A percentile compares a stretch with the other conserved stretches of the same genome.
These are phyloP conservation scores for Samia ricini DNA, from an alignment of 1,140 invertebrate genomes.

Conservation along the genomic window DNA sequence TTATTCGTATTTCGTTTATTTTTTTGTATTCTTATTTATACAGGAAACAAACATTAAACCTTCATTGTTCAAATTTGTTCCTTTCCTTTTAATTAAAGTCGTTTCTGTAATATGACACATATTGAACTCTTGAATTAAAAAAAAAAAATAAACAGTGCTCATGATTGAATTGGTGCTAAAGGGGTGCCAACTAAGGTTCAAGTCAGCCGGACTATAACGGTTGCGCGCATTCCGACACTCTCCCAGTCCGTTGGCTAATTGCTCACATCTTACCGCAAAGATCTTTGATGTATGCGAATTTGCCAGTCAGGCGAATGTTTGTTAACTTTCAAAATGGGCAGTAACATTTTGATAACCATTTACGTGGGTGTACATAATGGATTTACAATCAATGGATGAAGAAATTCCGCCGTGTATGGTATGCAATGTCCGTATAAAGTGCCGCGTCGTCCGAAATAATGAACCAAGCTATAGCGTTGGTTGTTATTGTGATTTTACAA, in stretches of 20 bases:
- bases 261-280: constrained; percentile 45
- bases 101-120: too few relatives aligned
- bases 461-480: neutral
- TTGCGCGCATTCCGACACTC: constrained; percentile 60
- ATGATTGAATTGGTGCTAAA: neutral
- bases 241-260: constrained; percentile 55
- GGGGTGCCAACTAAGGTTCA: constrained; percentile 44
- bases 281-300: constrained; percentile 20
- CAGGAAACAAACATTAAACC: too few relatives aligned
- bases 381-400: neutral
- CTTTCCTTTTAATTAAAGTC: too few relatives aligned
- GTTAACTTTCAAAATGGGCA: neutral
- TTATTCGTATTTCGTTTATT: too few relatives aligned
- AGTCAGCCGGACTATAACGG: constrained; percentile 64
- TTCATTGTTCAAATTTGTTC: too few relatives aligned
- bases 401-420: constrained; percentile 13
- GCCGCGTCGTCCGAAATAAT: neutral
- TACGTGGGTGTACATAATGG: neutral
- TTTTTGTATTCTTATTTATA: too few relatives aligned
- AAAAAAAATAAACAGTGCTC: neutral
- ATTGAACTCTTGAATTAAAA: too few relatives aligned
- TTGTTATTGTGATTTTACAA: neutral
- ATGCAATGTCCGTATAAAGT: constrained; percentile 14
- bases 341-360: neutral
- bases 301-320: neutral